Conservation (phyloP, 2,888 invertebrate genomes). For the Sarcophaga rosellei region DNA sequence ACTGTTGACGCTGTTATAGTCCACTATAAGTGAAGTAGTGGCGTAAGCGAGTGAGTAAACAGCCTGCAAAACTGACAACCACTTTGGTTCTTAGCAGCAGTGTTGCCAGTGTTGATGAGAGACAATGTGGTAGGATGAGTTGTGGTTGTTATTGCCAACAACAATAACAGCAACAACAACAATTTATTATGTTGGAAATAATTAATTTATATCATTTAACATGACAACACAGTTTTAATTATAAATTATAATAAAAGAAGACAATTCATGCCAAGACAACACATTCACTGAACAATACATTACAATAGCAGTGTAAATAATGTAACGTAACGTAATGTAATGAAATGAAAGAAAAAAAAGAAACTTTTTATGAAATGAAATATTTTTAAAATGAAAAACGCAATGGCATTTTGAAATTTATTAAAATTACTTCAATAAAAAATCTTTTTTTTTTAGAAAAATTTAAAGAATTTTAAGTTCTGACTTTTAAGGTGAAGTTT, state of each 20-base stretch:
- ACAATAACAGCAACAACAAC: slow-evolving; percentile 8
- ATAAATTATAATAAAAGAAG: slow-evolving; percentile 34
- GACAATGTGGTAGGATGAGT: not conserved
- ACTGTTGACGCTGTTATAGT: not conserved
- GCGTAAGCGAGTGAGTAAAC: too few species aligned
- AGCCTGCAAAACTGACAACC: too few species aligned
- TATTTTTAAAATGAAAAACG: too few species aligned
- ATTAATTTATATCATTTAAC: slow-evolving; percentile 65
- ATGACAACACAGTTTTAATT: slow-evolving; percentile 63
- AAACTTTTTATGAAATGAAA: not conserved
- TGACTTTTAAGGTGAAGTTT: too few species aligned
- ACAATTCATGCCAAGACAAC: not conserved
- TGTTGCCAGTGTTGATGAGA: too few species aligned
- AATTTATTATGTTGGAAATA: slow-evolving; percentile 54
- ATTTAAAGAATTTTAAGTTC: too few species aligned
- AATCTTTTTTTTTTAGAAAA: too few species aligned
- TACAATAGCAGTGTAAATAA: not conserved
- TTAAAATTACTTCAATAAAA: too few species aligned
- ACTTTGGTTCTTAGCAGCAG: too few species aligned
- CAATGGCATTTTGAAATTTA: too few species aligned
- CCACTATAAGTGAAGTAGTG: too few species aligned
- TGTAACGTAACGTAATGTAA: not conserved
- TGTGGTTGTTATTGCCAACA: slow-evolving; percentile 12
- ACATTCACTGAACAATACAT: too few species aligned
- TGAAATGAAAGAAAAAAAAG: not conserved